Conservation (phyloP, 2,888 invertebrate species). For the Argyresthia albistria region DNA sequence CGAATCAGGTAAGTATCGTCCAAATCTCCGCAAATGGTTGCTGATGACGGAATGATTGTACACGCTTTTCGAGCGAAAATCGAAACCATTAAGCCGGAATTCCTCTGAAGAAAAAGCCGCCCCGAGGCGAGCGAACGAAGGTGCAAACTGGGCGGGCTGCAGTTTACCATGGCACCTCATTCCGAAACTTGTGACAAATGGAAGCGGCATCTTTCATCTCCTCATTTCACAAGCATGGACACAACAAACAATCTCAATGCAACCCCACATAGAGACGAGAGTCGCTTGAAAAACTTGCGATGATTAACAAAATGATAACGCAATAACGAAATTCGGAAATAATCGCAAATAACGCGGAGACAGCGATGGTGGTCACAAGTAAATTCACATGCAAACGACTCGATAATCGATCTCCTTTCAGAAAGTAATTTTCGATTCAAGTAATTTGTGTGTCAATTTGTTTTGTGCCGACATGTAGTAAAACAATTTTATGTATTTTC, state of each 20-base stretch:
- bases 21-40: too few species aligned
- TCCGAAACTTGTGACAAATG: conserved; percentile 67
- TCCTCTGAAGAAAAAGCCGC: conserved; percentile 36
- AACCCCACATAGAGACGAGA: conserved; percentile 21
- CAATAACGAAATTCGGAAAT: conserved; percentile 64
- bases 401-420: too few species aligned
- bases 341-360: conserved; percentile 59
- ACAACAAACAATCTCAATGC: conserved; percentile 22
- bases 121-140: conserved; percentile 18
- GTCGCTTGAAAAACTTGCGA: conserved; percentile 11
- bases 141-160: conserved; percentile 63
- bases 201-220: conserved; percentile 66
- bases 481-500: too few species aligned
- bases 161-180: conserved; percentile 57
- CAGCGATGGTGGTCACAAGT: conserved; percentile 23
- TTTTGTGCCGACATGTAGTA: too few species aligned
- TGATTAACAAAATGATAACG: conserved; percentile 48
- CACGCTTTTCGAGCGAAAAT: conserved; percentile 37
- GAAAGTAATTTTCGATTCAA: too few species aligned
- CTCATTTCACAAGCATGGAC: conserved; percentile 18
- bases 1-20: too few species aligned
- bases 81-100: conserved; percentile 56
- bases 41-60: conserved; percentile 57
- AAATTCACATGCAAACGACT: background rate
- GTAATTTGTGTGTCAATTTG: too few species aligned